Percentiles rank a stretch among this genome's conserved stretches.
These are phyloP conservation scores for Ephydatia muelleri DNA, from an alignment of 37 sponge, comb jelly and placozoan species.

Conservation along the genomic window DNA sequence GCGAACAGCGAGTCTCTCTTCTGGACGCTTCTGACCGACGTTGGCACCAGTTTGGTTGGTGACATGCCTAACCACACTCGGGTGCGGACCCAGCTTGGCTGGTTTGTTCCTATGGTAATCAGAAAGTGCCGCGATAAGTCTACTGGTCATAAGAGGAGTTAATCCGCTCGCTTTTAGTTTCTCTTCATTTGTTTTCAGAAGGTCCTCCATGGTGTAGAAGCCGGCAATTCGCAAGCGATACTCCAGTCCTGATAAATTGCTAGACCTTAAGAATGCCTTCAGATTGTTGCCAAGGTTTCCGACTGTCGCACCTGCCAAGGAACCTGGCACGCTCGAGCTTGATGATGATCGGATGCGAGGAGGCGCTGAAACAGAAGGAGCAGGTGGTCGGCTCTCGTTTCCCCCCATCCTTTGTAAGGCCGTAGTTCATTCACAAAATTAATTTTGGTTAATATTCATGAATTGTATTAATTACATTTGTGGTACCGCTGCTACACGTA, in stretches of 20 bases:
- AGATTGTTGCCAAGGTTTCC: slow-evolving; percentile 22
- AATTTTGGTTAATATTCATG: too few relatives aligned
- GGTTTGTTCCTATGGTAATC: slow-evolving; percentile 33
- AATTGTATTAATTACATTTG: too few relatives aligned
- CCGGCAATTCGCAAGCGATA: slow-evolving; percentile 50
- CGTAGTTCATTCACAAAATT: too few relatives aligned
- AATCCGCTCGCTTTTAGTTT: slow-evolving; percentile 29
- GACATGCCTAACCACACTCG: background rate
- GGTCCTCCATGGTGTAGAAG: slow-evolving; percentile 30
- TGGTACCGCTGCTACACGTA: too few relatives aligned
- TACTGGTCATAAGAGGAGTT: slow-evolving; percentile 41
- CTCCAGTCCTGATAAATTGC: slow-evolving; percentile 59
- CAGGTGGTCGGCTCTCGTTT: background rate
- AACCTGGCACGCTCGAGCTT: background rate
- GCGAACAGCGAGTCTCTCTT: background rate
- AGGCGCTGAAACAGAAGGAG: background rate
- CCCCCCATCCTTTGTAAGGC: background rate
- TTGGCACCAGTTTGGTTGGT: too few relatives aligned
- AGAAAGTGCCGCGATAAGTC: slow-evolving; percentile 30
- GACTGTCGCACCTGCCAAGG: background rate
- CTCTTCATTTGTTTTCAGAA: slow-evolving; percentile 13
- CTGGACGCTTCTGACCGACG: background rate
- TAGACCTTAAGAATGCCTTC: slow-evolving; percentile 42
- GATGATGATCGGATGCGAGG: background rate
- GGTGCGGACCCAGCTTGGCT: background rate